Evolutionary conservation across 2,888 invertebrate genomes (phyloP), one percentile per base, ranked within the genome.

Genomic region (Caenorhabditis japonica): DNA sequence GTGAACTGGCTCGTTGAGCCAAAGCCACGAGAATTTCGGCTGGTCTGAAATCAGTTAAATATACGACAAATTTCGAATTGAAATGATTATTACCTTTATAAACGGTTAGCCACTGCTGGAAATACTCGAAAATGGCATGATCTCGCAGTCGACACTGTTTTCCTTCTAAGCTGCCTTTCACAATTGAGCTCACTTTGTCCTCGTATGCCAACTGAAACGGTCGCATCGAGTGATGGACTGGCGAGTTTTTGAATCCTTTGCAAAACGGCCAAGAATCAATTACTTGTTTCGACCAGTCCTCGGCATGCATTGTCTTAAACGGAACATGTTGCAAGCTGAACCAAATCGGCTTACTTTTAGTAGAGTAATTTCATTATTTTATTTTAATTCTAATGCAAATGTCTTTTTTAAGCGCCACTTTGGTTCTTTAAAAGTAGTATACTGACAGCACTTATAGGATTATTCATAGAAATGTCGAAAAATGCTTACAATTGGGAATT

Each of bases 1-100:
- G 47, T 82, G 82, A 23, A 69, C 69, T 3, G 76, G 23, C 8
- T 69, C 34, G 3, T 51, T 70, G 2, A 68, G 43, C 82, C 82
- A 82, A 2, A 53, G 51, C 53, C 78, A 56, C 0, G 75, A 46
- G 60, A 81, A 79, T 39, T 74, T 74, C 17, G 81, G 80, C 4
- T 38, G 34, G 33, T 75, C 76, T 53, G 38, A n/a, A 64, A 49
- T n/a, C n/a, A n/a, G n/a, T n/a, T n/a, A n/a, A n/a, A n/a, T n/a
- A n/a, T n/a, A n/a, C n/a, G n/a, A n/a, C n/a, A n/a, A n/a, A n/a
- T n/a, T n/a, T n/a, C n/a, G n/a, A n/a, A n/a, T n/a, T n/a, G n/a
- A n/a, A n/a, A n/a, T n/a, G n/a, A n/a, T n/a, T n/a, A n/a, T n/a
- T n/a, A 61, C 68, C 62, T 47, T 70, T 66, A 46, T 82, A 81